Base-by-base conservation (phyloP, 2,113 vertebrate genomes). In the Neodontobutis hainanensis region DNA sequence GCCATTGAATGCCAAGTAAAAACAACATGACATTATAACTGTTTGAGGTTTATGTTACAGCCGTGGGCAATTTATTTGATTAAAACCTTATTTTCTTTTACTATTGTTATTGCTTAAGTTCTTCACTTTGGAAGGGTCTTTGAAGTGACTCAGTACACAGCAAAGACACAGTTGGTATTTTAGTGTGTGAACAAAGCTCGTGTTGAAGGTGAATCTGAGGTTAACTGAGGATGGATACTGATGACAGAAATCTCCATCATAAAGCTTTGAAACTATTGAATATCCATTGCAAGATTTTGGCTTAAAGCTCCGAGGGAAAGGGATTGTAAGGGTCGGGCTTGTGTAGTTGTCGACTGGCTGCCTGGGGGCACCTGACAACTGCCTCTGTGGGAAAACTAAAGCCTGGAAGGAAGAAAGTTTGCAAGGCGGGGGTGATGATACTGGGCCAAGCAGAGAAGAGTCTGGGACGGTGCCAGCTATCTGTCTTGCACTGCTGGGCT, bases 391-490 rank as follows among this genome's bases (percentile, higher is more conserved):
- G 80, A 81, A 62, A 76, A 82, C 70, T 70, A 50, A 11, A 70
- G 82, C 70, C 70, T 73, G 76, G 75, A 64, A 86, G 73, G 58
- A 81, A 80, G 76, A 55, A 55, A 55, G 52, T 55, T 75, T 76
- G 75, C 62, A 83, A 85, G 83, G 78, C 55, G 53, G 72, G 61
- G 83, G 74, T 78, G 84, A 77, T 76, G 85, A 82, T 77, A 66
- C 57, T 62, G 70, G 81, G 70, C 86, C 81, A 81, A 83, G 78
- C 58, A 74, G 80, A 85, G 75, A 86, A 87, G 80, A 78, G 77
- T 47, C 81, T 89, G 90, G 87, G 78, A 77, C 61, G 57, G 78
- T 77, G 90, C 88, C 89, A 90, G 83, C 77, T 81, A 86, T 86
- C 85, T 85, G 87, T 87, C 85, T 82, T 78, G 81, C 78, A 71